These are phyloP conservation scores for Hofmannophila pseudospretella DNA, from an alignment of 2,888 invertebrate species.

Conservation along the genomic window DNA sequence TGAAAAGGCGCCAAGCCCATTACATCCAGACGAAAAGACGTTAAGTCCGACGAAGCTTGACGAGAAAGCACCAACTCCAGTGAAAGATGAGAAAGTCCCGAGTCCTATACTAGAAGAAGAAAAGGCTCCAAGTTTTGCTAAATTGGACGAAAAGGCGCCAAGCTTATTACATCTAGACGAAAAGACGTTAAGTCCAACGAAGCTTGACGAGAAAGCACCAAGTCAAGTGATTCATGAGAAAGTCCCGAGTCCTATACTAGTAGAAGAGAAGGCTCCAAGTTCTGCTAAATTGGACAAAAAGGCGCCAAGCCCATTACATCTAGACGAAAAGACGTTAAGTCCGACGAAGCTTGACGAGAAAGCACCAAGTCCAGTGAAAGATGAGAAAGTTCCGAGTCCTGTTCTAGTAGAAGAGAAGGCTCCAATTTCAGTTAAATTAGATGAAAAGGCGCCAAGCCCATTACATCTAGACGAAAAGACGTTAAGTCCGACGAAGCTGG, in stretches of 20 bases:
- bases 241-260: too few species aligned
- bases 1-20: slow-evolving; percentile 6
- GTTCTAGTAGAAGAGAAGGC: slow-evolving; percentile 11
- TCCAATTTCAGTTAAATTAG: slow-evolving; percentile 7
- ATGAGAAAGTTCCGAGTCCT: slow-evolving; percentile 11
- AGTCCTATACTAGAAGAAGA: neutral
- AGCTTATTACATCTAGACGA: neutral
- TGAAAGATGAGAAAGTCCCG: neutral
- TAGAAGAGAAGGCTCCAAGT: too few species aligned
- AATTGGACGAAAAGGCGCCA: neutral
- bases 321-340: too few species aligned
- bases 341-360: neutral
- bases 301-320: too few species aligned
- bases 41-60: slow-evolving; percentile 2
- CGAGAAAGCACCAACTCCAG: slow-evolving; percentile 8
- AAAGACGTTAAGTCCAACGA: neutral
- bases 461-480: slow-evolving; percentile 8
- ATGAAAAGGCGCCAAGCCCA: slow-evolving; percentile 11
- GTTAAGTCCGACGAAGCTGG: slow-evolving; percentile 7
- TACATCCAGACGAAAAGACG: slow-evolving; percentile 5
- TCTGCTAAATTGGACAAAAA: too few species aligned
- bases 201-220: slow-evolving; percentile 6
- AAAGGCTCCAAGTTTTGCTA: slow-evolving; percentile 3
- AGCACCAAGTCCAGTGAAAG: neutral
- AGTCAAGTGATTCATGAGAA: slow-evolving; percentile 1